A percentile compares a stretch with the other conserved stretches of the same genome.
These are phyloP conservation scores for Microcebus ravelobensis DNA, from an alignment of 2,113 vertebrate species.

Conservation along the genomic window DNA sequence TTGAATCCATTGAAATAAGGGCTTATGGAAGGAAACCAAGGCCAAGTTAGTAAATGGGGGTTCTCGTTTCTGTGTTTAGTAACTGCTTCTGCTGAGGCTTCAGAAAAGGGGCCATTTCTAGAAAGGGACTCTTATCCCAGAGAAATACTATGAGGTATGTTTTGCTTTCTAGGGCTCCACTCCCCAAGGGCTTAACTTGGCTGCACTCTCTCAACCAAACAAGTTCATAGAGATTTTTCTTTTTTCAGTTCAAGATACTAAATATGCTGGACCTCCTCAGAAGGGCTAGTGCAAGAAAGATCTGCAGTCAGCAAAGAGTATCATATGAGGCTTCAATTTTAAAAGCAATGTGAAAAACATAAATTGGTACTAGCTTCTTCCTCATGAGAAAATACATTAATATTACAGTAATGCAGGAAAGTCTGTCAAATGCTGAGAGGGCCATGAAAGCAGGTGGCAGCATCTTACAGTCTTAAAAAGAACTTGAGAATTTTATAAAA, in stretches of 20 bases:
- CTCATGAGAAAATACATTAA: not conserved
- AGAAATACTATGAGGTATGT: not conserved
- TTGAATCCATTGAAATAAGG: not conserved
- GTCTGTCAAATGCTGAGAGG: too few species aligned
- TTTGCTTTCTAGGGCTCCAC: not conserved
- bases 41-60: not conserved
- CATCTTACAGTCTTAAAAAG: not conserved
- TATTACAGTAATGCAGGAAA: not conserved
- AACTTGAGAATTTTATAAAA: not conserved
- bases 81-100: not conserved
- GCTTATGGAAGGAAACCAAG: not conserved
- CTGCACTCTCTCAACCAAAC: not conserved
- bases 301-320: not conserved
- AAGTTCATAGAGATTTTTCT: not conserved
- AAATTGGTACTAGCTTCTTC: not conserved
- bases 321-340: not conserved
- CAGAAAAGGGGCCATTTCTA: not conserved
- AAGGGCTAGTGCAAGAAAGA: not conserved
- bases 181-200: not conserved
- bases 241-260: not conserved
- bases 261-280: not conserved
- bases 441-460: not conserved
- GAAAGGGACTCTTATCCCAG: not conserved
- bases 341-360: not conserved
- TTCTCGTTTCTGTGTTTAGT: not conserved